Base-by-base conservation (phyloP, 2,113 vertebrate species). In the Leptocoma aspasia region DNA sequence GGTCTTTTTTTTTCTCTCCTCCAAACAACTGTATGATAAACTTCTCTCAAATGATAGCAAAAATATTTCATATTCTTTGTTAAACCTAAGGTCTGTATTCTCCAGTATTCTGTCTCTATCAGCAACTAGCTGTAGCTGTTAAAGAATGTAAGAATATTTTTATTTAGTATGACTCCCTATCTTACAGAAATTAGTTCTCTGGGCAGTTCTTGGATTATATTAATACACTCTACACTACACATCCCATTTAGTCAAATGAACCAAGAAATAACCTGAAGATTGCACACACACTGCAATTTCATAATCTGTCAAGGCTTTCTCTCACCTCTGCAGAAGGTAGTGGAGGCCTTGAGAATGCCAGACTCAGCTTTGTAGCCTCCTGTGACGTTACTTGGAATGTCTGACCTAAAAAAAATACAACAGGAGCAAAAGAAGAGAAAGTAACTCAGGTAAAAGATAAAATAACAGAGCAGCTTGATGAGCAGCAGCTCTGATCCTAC, bases 361-460 rank as follows among this genome's bases (percentile, higher is more conserved):
- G 86, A 37, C 98, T 99, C 90, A 99, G 97, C 91, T 98, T 98
- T 5, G 98, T 99, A 82, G 98, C 99, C 97, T 99, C 99, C 78
- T 98, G 98, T 3, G 99, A 99, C 1, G 98, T 97, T 2, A 92
- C 89, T 85, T 97, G 98, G 45, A 98, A 98, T 3, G 98, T 97
- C 87, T 98, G 98, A 89, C 95, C 99, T 99, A 94, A 12, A 57
- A 86, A 45, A 60, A 17, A 19, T 18, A 39, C 33, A 59, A 4
- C 0, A 1, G 18, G 16, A 65, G 26, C 31, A 84, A 76, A 66
- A 70, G 12, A 33, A 45, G 12, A 49, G 42, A 31, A 71, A 77
- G 31, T 4, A 77, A 72, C 39, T 91, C 2, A 1, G 6, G 28
- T 39, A 84, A 66, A 63, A 56, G 7, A 10, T 2, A n/a, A 28